Base-by-base conservation (phyloP, 2,113 vertebrate genomes). In the Sinosuthora webbiana region DNA sequence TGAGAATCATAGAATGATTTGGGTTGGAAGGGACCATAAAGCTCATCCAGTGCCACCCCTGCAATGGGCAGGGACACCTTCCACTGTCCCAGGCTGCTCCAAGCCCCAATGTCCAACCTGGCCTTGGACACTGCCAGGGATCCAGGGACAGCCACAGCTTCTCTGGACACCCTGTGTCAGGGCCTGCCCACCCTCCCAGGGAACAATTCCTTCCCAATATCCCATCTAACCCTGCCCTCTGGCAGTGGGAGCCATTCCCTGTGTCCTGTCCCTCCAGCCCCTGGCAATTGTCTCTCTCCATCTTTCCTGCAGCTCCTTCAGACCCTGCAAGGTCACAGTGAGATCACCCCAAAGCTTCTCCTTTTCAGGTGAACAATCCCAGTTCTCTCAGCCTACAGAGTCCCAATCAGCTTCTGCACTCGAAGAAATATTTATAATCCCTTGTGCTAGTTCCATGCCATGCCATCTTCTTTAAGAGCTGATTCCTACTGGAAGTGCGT, bases 31-130 rank as follows among this genome's bases (percentile, higher is more conserved):
- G 13, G 9, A 60, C 39, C 3, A 7, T 0, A 56, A 49, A 31
- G 0, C 6, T 0, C 56, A 24, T 0, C 30, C 7, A 3, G 2
- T 39, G 0, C 39, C 69, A 33, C 10, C 28, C 42, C 23, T 15
- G 39, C 69, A 62, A 16, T 50, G 53, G 5, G 5, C 62, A 68
- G 69, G 28, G 69, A 60, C 87, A 21, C 6, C 78, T 82, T 0
- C 37, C 87, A 39, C 45, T 22, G 18, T 45, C 39, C 69, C 87
- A 75, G 53, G 39, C 30, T 30, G 53, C 62, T 68, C 87, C 68
- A 0, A 81, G 27, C 60, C 60, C 68, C 28, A 84, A 0, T 39
- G 6, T 33, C 77, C 77, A 74, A 0, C 44, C 77, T 59, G 45
- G 13, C 77, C 77, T 74, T 52, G 68, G 60, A 0, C 77, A 74